Percentiles rank a stretch among this genome's conserved stretches.
Evolutionary conservation across 2,797 vertebrate species (phyloP).

Genomic region (Carapus acus): DNA sequence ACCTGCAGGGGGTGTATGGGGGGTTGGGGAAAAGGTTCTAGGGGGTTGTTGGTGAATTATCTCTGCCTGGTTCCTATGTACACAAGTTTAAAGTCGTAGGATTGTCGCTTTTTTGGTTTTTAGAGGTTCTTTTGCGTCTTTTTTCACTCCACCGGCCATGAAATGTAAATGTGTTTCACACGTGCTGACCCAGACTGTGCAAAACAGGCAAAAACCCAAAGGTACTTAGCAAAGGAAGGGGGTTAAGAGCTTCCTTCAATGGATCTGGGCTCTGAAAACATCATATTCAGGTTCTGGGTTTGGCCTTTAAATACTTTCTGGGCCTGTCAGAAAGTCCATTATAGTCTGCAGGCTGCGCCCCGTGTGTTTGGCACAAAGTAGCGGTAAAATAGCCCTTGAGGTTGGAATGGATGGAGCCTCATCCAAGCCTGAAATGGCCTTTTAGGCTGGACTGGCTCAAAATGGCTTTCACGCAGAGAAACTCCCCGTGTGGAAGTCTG

Average conservation of each 20-base stretch:
- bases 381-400: slow-evolving; percentile 12
- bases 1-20: no score
- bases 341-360: not conserved
- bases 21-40: no score
- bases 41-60: no score
- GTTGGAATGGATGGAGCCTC: slow-evolving; percentile 15
- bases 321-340: not conserved
- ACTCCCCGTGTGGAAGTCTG: slow-evolving; percentile 18
- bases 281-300: not conserved
- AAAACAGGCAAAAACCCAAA: not conserved
- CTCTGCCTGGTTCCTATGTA: no score
- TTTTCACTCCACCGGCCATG: not conserved
- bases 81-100: no score
- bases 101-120: no score
- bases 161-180: slow-evolving; percentile 13
- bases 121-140: no score
- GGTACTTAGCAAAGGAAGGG: not conserved
- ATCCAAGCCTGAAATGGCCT: slow-evolving; percentile 23
- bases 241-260: slow-evolving; percentile 15
- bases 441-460: slow-evolving; percentile 20
- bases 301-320: not conserved
- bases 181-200: slow-evolving; percentile 6
- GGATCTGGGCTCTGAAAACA: slow-evolving; percentile 5
- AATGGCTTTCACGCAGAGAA: slow-evolving; percentile 20
- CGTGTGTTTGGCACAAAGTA: not conserved